Evolutionary conservation across 2,113 vertebrate genomes (phyloP).

Genomic region (Quiscalus mexicanus): DNA sequence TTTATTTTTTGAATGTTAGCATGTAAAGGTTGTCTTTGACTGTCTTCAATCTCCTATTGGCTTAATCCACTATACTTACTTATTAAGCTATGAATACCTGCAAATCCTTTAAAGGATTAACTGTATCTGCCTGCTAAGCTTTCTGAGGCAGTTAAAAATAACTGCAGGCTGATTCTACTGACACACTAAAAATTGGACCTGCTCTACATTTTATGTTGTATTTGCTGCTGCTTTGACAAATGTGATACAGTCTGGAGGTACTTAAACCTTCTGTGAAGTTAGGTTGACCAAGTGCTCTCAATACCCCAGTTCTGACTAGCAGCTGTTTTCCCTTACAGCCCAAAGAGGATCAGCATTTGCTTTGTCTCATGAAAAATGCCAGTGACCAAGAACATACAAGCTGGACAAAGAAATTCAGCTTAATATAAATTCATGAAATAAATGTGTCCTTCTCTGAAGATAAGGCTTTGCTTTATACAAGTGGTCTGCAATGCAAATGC

Average conservation of each 20-base stretch:
- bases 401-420: not conserved
- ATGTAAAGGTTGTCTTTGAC: not conserved
- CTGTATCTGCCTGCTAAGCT: constrained; percentile 51
- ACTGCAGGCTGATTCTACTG: constrained; percentile 52
- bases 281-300: not conserved
- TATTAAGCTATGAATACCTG: constrained; percentile 61
- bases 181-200: constrained; percentile 37
- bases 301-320: not conserved
- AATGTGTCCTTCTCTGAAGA: not conserved
- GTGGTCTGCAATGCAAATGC: not conserved
- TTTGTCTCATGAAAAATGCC: not conserved
- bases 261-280: constrained; percentile 2
- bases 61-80: constrained; percentile 35
- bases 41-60: not conserved
- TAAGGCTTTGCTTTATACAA: not conserved
- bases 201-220: not conserved
- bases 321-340: not conserved
- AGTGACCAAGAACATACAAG: not conserved
- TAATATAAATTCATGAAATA: not conserved
- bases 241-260: not conserved
- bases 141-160: constrained; percentile 63
- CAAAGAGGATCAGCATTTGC: not conserved
- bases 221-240: constrained; percentile 38
- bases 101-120: constrained; percentile 60
- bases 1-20: not conserved